Evolutionary conservation across 2,888 invertebrate genomes (phyloP).

Genomic region (Plemyria rubiginata): DNA sequence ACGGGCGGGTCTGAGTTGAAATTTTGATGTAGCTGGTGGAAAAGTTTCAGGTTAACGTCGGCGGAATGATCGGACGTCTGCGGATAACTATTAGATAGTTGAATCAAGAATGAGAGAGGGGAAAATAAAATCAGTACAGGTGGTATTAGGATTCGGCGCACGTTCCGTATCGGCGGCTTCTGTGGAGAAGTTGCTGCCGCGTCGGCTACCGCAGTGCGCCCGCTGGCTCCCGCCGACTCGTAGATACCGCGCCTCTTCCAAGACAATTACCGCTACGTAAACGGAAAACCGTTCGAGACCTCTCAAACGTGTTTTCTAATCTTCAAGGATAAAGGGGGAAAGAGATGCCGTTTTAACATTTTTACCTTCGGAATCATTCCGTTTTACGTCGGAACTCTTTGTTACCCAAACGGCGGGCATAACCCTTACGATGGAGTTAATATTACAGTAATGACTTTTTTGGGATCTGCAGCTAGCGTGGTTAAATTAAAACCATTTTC

Average conservation of each 20-base stretch:
- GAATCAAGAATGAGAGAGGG: conserved; percentile 75
- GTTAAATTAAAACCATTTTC: background rate
- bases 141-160: conserved; percentile 77
- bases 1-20: conserved; percentile 33
- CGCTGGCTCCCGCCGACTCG: conserved; percentile 53
- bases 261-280: conserved; percentile 82
- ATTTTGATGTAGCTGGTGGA: conserved; percentile 42
- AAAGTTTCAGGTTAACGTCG: conserved; percentile 37
- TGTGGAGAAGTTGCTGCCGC: conserved; percentile 64
- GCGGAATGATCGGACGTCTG: conserved; percentile 59
- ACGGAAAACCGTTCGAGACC: conserved; percentile 79
- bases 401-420: conserved; percentile 47
- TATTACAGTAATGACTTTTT: conserved; percentile 50
- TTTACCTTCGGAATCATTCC: conserved; percentile 57
- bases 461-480: background rate
- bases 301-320: conserved; percentile 80
- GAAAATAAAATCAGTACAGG: conserved; percentile 82
- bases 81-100: conserved; percentile 76
- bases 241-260: conserved; percentile 71
- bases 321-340: conserved; percentile 64
- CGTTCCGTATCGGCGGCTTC: conserved; percentile 76
- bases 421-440: conserved; percentile 52
- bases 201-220: conserved; percentile 75
- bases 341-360: conserved; percentile 60
- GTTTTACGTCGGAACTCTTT: conserved; percentile 47